These are phyloP conservation scores for Lasiurus cinereus DNA, from an alignment of 2,113 vertebrate species.

Conservation along the genomic window DNA sequence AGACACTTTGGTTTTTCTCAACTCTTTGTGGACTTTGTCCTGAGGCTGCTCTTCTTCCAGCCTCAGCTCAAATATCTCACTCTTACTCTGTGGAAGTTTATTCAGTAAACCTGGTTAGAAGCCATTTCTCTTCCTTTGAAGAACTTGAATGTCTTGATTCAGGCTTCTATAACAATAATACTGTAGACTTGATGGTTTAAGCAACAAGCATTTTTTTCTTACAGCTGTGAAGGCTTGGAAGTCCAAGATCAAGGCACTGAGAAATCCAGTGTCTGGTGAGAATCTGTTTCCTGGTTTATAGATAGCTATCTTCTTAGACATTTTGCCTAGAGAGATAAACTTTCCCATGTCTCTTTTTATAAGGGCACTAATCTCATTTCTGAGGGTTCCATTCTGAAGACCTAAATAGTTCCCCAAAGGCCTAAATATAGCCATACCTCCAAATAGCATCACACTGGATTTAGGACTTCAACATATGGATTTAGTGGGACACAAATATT, in stretches of 20 bases:
- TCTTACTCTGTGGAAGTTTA: background rate
- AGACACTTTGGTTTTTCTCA: background rate
- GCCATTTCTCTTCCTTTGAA: background rate
- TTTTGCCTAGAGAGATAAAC: background rate
- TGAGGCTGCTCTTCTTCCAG: background rate
- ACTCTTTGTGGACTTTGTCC: background rate
- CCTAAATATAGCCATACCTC: background rate
- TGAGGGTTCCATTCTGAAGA: background rate
- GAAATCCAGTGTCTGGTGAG: background rate
- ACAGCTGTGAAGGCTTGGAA: background rate
- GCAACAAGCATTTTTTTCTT: background rate
- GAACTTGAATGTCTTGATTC: constrained; percentile 11
- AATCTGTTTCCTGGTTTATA: background rate
- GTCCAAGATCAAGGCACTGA: background rate
- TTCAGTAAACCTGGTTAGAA: background rate
- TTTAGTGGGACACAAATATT: background rate
- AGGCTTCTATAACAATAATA: background rate
- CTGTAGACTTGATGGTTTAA: background rate
- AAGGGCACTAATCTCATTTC: background rate
- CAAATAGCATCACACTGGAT: background rate
- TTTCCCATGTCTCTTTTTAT: background rate
- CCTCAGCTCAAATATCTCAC: background rate
- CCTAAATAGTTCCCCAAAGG: background rate
- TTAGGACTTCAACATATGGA: background rate
- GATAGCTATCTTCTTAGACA: background rate